phyloP scores from a whole-genome alignment of 2,797 vertebrate species.

The Xyrichtys novacula region DNA sequence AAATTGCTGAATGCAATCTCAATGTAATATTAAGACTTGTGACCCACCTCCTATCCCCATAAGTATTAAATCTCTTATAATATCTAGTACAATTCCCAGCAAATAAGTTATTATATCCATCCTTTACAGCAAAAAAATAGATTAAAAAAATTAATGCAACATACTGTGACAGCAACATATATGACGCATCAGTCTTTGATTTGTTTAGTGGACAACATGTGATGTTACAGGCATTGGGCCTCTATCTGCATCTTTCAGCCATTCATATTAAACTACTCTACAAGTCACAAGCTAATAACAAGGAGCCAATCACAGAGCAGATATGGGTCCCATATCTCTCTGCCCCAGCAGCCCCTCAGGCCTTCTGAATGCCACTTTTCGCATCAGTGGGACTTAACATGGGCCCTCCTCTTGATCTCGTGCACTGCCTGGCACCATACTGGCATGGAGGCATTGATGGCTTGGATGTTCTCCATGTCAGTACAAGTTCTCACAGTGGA shows the following conservation, averaged over 20 bases:
- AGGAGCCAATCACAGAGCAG: conserved; percentile 39
- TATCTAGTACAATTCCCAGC: conserved; percentile 79
- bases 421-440: conserved; percentile 83
- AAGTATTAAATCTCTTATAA: conserved; percentile 74
- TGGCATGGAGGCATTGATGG: conserved; percentile 84
- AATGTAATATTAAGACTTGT: conserved; percentile 87
- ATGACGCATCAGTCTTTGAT: conserved; percentile 67
- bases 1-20: conserved; percentile 82
- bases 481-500: conserved; percentile 73
- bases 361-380: conserved; percentile 85
- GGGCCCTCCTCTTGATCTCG: conserved; percentile 77
- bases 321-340: conserved; percentile 18
- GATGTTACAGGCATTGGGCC: conserved; percentile 64
- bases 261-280: conserved; percentile 60
- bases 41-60: conserved; percentile 75
- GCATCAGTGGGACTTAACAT: conserved; percentile 83
- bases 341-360: conserved; percentile 7
- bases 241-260: conserved; percentile 83
- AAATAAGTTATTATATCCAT: conserved; percentile 80
- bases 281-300: conserved; percentile 42
- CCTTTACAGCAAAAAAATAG: conserved; percentile 81
- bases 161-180: conserved; percentile 69
- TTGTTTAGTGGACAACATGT: conserved; percentile 66
- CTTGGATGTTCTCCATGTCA: conserved; percentile 90
- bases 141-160: conserved; percentile 79